A percentile compares a stretch with the other conserved stretches of the same genome.
phyloP scores from a whole-genome alignment of 2,113 vertebrate species.

The Tetraodon nigroviridis region DNA sequence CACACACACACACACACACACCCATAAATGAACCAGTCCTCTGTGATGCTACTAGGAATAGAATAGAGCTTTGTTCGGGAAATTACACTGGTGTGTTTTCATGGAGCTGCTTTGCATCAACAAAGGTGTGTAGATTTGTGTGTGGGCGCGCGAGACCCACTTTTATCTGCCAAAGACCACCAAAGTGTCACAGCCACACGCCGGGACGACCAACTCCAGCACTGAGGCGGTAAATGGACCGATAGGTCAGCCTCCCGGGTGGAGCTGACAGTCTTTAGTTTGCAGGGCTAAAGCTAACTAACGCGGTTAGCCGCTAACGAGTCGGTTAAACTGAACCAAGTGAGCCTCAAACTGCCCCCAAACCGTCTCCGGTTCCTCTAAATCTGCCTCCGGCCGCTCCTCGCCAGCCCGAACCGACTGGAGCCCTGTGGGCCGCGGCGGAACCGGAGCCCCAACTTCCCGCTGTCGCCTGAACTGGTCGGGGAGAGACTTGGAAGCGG shows the following conservation, averaged over 20 bases:
- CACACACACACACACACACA: neutral
- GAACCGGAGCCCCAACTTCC: conserved; percentile 16
- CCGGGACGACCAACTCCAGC: neutral
- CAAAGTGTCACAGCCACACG: conserved; percentile 9
- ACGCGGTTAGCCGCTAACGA: conserved; percentile 43
- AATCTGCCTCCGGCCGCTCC: too few species aligned
- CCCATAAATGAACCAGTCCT: too few species aligned
- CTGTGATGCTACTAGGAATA: too few species aligned
- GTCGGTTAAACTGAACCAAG: conserved; percentile 10
- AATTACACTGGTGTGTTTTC: too few species aligned
- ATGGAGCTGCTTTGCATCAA: too few species aligned
- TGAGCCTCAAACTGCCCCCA: neutral
- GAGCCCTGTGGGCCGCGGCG: too few species aligned
- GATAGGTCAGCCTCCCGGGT: neutral
- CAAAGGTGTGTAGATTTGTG: too few species aligned
- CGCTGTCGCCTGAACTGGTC: conserved; percentile 25
- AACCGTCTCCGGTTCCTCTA: too few species aligned
- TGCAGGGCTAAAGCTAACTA: conserved; percentile 53
- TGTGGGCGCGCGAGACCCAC: conserved; percentile 15
- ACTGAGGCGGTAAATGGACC: conserved; percentile 24
- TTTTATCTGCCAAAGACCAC: conserved; percentile 5
- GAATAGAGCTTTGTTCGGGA: too few species aligned
- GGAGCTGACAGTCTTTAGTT: conserved; percentile 20
- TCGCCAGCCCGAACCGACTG: too few species aligned
- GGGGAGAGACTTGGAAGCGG: conserved; percentile 38